Conservation (phyloP, 2,797 vertebrate species). For the Leptodactylus fallax region DNA sequence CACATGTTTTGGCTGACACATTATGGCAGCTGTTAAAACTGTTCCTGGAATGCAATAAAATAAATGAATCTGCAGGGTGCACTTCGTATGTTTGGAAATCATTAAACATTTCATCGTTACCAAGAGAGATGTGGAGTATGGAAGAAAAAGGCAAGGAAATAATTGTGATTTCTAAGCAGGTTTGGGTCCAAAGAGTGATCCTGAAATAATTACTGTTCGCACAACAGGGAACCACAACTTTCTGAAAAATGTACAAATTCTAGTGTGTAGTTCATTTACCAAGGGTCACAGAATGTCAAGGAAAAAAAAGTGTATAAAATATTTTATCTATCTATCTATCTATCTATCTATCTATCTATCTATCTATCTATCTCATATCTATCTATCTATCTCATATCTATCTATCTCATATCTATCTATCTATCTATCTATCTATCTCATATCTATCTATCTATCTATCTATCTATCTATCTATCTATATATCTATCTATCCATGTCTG, state of each 20-base stretch:
- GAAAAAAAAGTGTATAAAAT: no score
- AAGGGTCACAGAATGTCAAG: no score
- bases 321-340: not conserved
- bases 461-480: slow-evolving; percentile 23
- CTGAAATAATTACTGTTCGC: not conserved
- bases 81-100: slow-evolving; percentile 53
- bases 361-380: slow-evolving; percentile 2
- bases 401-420: slow-evolving; percentile 12
- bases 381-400: slow-evolving; percentile 3
- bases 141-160: slow-evolving; percentile 24
- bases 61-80: slow-evolving; percentile 61
- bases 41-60: slow-evolving; percentile 62
- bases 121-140: slow-evolving; percentile 43
- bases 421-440: slow-evolving; percentile 16
- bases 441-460: slow-evolving; percentile 25
- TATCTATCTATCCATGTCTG: not conserved
- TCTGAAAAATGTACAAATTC: not conserved
- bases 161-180: slow-evolving; percentile 17
- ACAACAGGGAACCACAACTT: not conserved
- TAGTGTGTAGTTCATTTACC: no score
- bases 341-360: not conserved
- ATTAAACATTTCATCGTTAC: slow-evolving; percentile 59
- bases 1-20: slow-evolving; percentile 55
- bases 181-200: not conserved
- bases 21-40: slow-evolving; percentile 57